Evolutionary conservation across 2,113 vertebrate species (phyloP).

Genomic region (Mugil cephalus): DNA sequence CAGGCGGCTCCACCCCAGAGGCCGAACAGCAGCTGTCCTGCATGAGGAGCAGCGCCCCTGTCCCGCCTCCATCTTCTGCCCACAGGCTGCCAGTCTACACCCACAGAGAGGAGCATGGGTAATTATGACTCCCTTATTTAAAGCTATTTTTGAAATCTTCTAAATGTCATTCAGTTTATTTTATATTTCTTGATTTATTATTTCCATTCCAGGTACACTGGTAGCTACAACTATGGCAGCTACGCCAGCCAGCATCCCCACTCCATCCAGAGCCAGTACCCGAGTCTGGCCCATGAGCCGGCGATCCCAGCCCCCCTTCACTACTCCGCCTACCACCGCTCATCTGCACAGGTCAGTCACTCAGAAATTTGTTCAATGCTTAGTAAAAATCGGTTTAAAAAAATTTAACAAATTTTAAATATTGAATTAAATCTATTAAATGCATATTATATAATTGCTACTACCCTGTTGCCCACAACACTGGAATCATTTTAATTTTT

Average conservation of each 20-base stretch:
- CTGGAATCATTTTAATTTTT: too few species aligned
- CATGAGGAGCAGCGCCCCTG: conserved; percentile 90
- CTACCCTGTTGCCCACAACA: too few species aligned
- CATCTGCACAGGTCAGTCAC: conserved; percentile 92
- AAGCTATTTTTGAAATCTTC: neutral
- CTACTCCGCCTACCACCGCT: conserved; percentile 96
- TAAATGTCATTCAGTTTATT: neutral
- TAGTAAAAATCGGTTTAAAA: too few species aligned
- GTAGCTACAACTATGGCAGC: conserved; percentile 96
- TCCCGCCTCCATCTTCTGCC: conserved; percentile 88
- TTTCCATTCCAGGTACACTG: conserved; percentile 87
- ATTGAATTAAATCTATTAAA: neutral
- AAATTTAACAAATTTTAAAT: neutral
- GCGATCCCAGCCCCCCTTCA: conserved; percentile 93
- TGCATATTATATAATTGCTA: too few species aligned
- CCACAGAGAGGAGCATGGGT: conserved; percentile 97
- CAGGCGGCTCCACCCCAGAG: conserved; percentile 91
- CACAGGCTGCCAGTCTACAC: conserved; percentile 95
- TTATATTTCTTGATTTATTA: neutral
- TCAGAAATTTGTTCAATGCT: neutral
- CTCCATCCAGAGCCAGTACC: conserved; percentile 96
- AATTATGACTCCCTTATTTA: conserved; percentile 45
- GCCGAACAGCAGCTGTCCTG: conserved; percentile 92
- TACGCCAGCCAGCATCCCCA: conserved; percentile 96
- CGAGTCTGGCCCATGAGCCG: conserved; percentile 92